Evolutionary conservation across 2,797 vertebrate genomes (phyloP), one percentile per base, ranked within the genome.

Genomic region (Acrocephalus scirpaceus): DNA sequence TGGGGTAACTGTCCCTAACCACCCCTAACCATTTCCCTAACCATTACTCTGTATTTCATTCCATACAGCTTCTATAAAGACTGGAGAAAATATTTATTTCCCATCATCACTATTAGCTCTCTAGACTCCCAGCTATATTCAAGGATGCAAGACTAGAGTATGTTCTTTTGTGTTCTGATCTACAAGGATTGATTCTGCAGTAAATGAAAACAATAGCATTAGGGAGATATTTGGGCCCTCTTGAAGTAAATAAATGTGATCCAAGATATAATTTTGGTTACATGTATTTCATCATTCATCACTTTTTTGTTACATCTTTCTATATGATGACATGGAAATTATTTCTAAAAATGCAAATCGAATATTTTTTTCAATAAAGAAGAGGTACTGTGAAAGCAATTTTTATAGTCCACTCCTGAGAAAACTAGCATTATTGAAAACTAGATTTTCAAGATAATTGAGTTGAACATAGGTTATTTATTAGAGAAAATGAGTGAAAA

Each of bases 401-500:
- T 76, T 89, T 61, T 21, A n/a, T 42, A 81, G 15, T 9, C 7
- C 11, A 36, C 17, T 51, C 23, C 64, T 69, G 40, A 81, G 64
- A 73, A 91, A 87, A 50, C 19, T 42, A 38, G 38, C 38, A 38
- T 38, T 38, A 38, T 38, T 38, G 38, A 38, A 38, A 38, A 38
- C 38, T 38, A 38, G 38, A 12, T 77, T 88, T 94, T 70, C 60
- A 85, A 7, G 66, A 50, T 91, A 74, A 95, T 77, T 81, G 38
- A 71, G 82, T 83, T 77, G 69, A 93, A 79, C 29, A 54, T 19
- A 74, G 25, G 20, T 90, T 91, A 84, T 94, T 90, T 65, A 53
- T 66, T 76, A 84, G 47, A 85, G 53, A 88, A 96, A 92, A 93
- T 26, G 20, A 67, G n/a, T 58, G n/a, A 86, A 91, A 94, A 95